Evolutionary conservation across 2,797 vertebrate genomes (phyloP).

Genomic region (Scarus forsteni): DNA sequence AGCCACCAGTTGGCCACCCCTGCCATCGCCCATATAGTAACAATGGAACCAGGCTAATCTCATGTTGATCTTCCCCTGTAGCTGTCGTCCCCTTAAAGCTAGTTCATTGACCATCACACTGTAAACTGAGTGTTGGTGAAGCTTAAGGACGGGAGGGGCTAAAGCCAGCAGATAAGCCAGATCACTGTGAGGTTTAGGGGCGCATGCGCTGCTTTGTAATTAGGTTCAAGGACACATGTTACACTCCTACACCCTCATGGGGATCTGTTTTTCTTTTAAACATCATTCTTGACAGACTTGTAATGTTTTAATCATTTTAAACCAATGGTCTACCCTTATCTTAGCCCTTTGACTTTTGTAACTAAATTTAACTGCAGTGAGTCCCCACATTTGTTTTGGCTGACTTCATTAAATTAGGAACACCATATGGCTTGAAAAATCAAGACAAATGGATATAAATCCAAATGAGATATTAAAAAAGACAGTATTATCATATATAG

Average conservation of each 20-base stretch:
- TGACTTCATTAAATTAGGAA: no score
- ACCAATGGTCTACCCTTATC: not conserved
- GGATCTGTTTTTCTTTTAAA: constrained; percentile 23
- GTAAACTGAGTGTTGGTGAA: constrained; percentile 79
- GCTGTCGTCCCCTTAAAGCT: constrained; percentile 45
- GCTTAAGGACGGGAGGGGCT: constrained; percentile 80
- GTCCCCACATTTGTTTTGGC: no score
- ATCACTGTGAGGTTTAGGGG: constrained; percentile 71
- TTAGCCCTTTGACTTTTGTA: not conserved
- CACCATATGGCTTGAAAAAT: no score
- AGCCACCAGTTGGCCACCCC: not conserved
- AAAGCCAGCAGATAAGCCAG: constrained; percentile 84
- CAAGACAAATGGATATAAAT: no score
- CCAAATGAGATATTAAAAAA: no score
- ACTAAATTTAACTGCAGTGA: no score
- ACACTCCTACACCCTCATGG: constrained; percentile 48
- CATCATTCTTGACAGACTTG: not conserved
- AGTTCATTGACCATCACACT: constrained; percentile 74
- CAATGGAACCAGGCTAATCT: constrained; percentile 57
- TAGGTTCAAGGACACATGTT: constrained; percentile 84
- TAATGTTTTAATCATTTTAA: not conserved
- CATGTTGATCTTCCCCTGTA: constrained; percentile 30
- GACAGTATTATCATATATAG: no score
- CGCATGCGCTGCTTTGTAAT: constrained; percentile 80
- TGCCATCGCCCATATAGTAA: constrained; percentile 32